Evolutionary conservation across 2,113 vertebrate species (phyloP).

Genomic region (Prionailurus bengalensis): DNA sequence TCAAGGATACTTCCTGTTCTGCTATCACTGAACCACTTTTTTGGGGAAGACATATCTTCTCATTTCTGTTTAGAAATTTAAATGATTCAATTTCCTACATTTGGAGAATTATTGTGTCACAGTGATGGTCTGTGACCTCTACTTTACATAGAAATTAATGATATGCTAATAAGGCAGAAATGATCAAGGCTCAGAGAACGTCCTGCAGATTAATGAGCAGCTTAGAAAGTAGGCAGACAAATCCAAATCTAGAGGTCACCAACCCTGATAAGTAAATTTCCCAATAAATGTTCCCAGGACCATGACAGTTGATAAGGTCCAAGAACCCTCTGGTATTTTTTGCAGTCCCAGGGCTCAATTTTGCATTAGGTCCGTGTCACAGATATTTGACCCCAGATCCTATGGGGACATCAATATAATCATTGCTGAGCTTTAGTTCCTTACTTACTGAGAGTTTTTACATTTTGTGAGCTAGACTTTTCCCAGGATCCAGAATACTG

Average conservation of each 20-base stretch:
- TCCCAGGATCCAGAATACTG: neutral
- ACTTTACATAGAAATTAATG: conserved; percentile 69
- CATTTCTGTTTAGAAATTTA: conserved; percentile 23
- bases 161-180: conserved; percentile 75
- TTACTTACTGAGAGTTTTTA: neutral
- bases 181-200: conserved; percentile 35
- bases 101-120: neutral
- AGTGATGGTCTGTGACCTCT: conserved; percentile 49
- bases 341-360: neutral
- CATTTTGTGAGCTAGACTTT: neutral
- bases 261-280: neutral
- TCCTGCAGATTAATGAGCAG: conserved; percentile 63
- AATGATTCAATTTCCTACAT: neutral
- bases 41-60: neutral
- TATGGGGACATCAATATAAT: neutral
- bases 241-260: neutral
- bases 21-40: neutral
- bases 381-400: neutral
- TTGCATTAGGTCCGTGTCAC: neutral
- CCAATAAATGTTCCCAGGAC: neutral
- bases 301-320: neutral
- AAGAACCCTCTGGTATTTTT: neutral
- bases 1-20: neutral
- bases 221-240: conserved; percentile 36
- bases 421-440: neutral